These are phyloP conservation scores for Mythimna loreyi DNA, from an alignment of 2,888 invertebrate species.

Conservation along the genomic window DNA sequence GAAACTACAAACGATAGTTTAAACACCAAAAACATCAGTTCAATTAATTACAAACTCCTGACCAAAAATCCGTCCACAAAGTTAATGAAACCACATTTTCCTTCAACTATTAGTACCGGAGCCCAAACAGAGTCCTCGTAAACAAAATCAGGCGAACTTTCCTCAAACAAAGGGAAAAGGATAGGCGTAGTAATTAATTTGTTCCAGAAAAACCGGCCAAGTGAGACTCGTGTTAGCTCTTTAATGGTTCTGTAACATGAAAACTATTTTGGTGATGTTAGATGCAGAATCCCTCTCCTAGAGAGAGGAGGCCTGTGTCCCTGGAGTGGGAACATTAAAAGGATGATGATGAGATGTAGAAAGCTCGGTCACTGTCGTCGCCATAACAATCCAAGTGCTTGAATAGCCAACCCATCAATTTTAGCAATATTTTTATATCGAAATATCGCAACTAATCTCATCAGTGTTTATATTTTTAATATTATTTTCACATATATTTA, in stretches of 20 bases:
- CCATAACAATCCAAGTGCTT: too few relatives aligned
- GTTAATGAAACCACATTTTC: constrained; percentile 44
- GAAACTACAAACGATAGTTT: constrained; percentile 22
- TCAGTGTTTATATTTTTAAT: too few relatives aligned
- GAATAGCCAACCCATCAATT: too few relatives aligned
- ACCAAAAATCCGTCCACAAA: constrained; percentile 38
- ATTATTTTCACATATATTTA: too few relatives aligned
- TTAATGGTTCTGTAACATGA: background rate
- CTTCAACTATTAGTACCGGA: constrained; percentile 47
- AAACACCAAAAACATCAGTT: constrained; percentile 43
- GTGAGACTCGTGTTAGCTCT: background rate
- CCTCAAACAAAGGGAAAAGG: constrained; percentile 59
- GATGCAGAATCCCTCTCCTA: too few relatives aligned
- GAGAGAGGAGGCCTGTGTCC: too few relatives aligned
- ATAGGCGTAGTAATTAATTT: constrained; percentile 64
- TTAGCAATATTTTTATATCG: too few relatives aligned
- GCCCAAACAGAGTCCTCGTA: constrained; percentile 59
- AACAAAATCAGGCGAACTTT: constrained; percentile 60
- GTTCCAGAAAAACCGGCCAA: constrained; percentile 55
- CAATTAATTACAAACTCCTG: constrained; percentile 41
- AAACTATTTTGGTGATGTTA: too few relatives aligned
- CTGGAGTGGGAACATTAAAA: too few relatives aligned
- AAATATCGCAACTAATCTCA: too few relatives aligned
- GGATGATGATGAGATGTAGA: too few relatives aligned
- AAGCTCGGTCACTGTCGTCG: too few relatives aligned